Conservation (phyloP, 2,888 invertebrate species). For the Drosophila parthenogenetica region DNA sequence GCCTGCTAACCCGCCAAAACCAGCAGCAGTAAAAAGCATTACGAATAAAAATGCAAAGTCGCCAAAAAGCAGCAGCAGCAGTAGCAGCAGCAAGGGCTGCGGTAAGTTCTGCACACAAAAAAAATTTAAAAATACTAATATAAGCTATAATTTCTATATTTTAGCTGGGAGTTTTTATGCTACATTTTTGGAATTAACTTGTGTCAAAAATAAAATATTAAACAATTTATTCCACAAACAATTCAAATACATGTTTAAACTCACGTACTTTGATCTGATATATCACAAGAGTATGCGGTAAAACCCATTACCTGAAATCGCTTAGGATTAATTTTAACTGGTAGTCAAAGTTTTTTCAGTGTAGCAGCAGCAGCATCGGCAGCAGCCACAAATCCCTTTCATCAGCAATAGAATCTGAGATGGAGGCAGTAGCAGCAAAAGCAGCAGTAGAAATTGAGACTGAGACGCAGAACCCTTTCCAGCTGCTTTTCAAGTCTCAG, state of each 20-base stretch:
- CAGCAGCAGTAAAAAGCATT: slow-evolving; percentile 57
- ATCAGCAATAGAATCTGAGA: slow-evolving; percentile 53
- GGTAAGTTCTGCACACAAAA: not conserved
- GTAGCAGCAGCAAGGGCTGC: not conserved
- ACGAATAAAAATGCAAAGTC: slow-evolving; percentile 80
- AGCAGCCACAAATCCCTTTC: slow-evolving; percentile 75
- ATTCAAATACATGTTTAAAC: too few species aligned
- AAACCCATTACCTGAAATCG: too few species aligned
- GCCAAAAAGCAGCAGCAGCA: slow-evolving; percentile 72
- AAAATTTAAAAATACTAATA: too few species aligned
- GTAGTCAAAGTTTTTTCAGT: too few species aligned
- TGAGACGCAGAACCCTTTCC: slow-evolving; percentile 66
- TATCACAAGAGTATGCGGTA: too few species aligned
- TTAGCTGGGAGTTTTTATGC: too few species aligned
- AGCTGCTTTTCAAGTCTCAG: slow-evolving; percentile 72
- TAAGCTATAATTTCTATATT: too few species aligned
- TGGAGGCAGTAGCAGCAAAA: slow-evolving; percentile 2
- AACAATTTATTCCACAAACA: too few species aligned
- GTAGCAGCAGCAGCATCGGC: slow-evolving; percentile 10
- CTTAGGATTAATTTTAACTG: too few species aligned
- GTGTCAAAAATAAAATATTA: too few species aligned
- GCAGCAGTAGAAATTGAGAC: slow-evolving; percentile 1
- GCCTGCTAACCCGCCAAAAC: slow-evolving; percentile 66
- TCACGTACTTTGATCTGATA: too few species aligned
- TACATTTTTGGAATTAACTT: too few species aligned